Evolutionary conservation across 2,113 vertebrate genomes (phyloP), one percentile per base, ranked within the genome.

Genomic region (Eptesicus fuscus): DNA sequence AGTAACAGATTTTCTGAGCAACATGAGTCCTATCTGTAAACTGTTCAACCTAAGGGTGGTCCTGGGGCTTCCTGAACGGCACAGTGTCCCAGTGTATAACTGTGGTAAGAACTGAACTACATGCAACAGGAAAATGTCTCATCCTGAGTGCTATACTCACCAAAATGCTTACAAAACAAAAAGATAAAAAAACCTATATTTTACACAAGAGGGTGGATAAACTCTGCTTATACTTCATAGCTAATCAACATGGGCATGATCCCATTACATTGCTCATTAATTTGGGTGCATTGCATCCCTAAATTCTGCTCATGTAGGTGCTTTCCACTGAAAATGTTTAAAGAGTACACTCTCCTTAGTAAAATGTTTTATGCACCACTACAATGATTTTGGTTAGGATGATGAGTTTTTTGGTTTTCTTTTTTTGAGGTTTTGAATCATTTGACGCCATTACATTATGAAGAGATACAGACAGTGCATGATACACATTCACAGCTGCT

Each of bases 381-480:
- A 80, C 37, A n/a, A 23, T 17, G 74, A 40, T 30, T 83, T 40
- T 74, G 80, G n/a, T 32, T 61, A 91, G 7, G 9, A 67, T 14
- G 37, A 56, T 37, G 1, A 53, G 1, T 4, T 25, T 73, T 51
- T 42, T 76, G 30, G 42, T 18, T 47, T 47, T 10, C 14, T 74
- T 9, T 14, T 74, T 32, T 22, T 51, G 74, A 83, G 16, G 23
- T 59, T 74, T n/a, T 85, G 3, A 92, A 74, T 84, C 49, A 53
- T 23, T 8, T 42, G 59, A 92, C 83, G n/a, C 56, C 44, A 32
- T 40, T 5, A 13, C 37, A 25, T 30, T 30, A 88, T 5, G 5
- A 86, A 13, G 40, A 14, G 10, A 16, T 1, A 76, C 0, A 5
- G 23, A 25, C 0, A 30, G 11, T 4, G 7, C 28, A 63, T 4